Evolutionary conservation across 2,888 invertebrate genomes (phyloP), one percentile per base, ranked within the genome.

Genomic region (Xestia c-nigrum): DNA sequence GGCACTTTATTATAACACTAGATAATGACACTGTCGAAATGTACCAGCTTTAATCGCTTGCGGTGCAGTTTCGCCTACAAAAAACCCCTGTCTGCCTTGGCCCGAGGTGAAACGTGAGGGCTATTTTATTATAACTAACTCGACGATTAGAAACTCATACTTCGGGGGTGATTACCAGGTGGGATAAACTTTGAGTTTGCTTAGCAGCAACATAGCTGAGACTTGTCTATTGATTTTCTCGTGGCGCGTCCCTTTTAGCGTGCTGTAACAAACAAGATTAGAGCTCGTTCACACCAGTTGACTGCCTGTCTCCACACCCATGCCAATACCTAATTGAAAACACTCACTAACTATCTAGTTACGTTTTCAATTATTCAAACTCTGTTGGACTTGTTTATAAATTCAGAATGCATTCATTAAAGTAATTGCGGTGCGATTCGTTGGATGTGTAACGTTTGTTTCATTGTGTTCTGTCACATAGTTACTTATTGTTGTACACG

Each of bases 41-140:
- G 84, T 90, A 87, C 88, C 88, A 88, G 94, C 93, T 95, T 94
- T 79, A 72, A 74, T 72, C 89, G 94, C 93, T 94, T 94, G 90
- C 90, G 91, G 91, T 92, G 91, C 89, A 91, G 89, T 88, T 90
- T 88, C 82, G 87, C 88, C 83, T 86, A 85, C 79, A 89, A 87
- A 89, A 89, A 88, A 84, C 78, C 81, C 88, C 81, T 86, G 72
- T 84, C 86, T 89, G 87, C 88, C 89, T 91, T 91, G 88, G 84
- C 86, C 88, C 83, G 85, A 91, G 89, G 88, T 90, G 87, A 88
- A 90, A 90, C 90, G 90, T 90, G 86, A 90, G 85, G 87, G 87
- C 83, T 83, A 72, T 85, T 85, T 88, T 85, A 88, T 87, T 83
- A 83, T 85, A 76, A 76, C 77, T 87, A 84, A 85, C 73, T 85